Base-by-base conservation (phyloP, 2,113 vertebrate genomes). In the Galeopterus variegatus region DNA sequence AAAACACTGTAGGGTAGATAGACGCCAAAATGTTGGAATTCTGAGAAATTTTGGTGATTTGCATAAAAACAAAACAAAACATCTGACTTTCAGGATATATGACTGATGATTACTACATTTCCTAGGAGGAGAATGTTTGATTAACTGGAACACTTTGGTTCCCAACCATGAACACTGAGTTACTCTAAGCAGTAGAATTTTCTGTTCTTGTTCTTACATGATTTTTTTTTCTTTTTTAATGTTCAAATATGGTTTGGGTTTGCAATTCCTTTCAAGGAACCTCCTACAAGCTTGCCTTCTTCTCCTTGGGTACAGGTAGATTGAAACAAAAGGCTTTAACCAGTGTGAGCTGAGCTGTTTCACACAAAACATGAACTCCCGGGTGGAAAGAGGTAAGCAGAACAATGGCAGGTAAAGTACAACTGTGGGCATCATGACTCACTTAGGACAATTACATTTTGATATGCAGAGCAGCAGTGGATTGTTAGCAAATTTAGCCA, bases 51-150 rank as follows among this genome's bases (percentile, higher is more conserved):
- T 48, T 70, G 41, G 2, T 58, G 58, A 86, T 28, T 73, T 76
- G 75, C 6, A 19, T 79, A 92, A 88, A 93, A 95, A 23, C 45
- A 15, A 82, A 92, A 87, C 17, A 26, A 91, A 92, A 86, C 45
- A n/a, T 54, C 58, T 75, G 33, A 64, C 31, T 88, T 80, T 48
- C 18, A 36, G 21, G 23, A 76, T 36, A 64, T 7, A 50, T 31
- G 41, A 91, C 1, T 60, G 58, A 91, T 69, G 90, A 60, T 45
- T 18, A 72, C 3, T 41, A 52, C 14, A 67, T 65, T 95, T 95
- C 41, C 33, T 52, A 23, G 26, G 11, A 93, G 60, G 4, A 90
- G 76, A 79, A 19, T 28, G 3, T 69, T 45, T 65, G 48, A 92
- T 58, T 80, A 73, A 94, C 60, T 31, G 11, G 3, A 86, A 73